Evolutionary conservation across 2,888 invertebrate species (phyloP).

Genomic region (Pteria penguin): DNA sequence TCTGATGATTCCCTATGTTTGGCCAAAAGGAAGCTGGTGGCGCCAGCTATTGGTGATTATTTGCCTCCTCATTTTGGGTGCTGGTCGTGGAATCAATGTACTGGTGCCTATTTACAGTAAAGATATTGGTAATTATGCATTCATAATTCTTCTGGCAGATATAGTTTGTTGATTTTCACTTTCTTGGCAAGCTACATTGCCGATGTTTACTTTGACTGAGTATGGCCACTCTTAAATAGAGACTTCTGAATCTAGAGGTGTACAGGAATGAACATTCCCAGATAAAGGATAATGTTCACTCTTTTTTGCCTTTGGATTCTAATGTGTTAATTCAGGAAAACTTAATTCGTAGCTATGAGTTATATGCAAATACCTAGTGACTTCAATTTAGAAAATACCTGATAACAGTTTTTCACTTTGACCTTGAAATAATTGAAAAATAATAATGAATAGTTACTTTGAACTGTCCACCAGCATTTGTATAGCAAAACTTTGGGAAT

Average conservation of each 20-base stretch:
- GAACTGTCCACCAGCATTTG: too few relatives aligned
- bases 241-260: neutral
- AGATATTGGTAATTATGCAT: constrained; percentile 87
- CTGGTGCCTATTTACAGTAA: constrained; percentile 96
- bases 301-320: too few relatives aligned
- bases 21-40: constrained; percentile 90
- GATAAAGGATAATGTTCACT: neutral
- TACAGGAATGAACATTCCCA: neutral
- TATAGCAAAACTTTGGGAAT: too few relatives aligned
- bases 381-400: too few relatives aligned
- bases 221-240: neutral
- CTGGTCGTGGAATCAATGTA: constrained; percentile 92
- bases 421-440: too few relatives aligned
- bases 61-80: constrained; percentile 88
- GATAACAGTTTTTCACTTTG: too few relatives aligned
- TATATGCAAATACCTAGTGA: too few relatives aligned
- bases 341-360: too few relatives aligned
- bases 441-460: too few relatives aligned
- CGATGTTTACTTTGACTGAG: neutral
- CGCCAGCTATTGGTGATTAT: constrained; percentile 90
- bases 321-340: too few relatives aligned
- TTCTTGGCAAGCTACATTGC: neutral
- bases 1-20: constrained; percentile 92
- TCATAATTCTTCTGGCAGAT: too few relatives aligned
- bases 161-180: too few relatives aligned